These are phyloP conservation scores for Otolemur garnettii DNA, from an alignment of 2,113 vertebrate species.

Conservation along the genomic window DNA sequence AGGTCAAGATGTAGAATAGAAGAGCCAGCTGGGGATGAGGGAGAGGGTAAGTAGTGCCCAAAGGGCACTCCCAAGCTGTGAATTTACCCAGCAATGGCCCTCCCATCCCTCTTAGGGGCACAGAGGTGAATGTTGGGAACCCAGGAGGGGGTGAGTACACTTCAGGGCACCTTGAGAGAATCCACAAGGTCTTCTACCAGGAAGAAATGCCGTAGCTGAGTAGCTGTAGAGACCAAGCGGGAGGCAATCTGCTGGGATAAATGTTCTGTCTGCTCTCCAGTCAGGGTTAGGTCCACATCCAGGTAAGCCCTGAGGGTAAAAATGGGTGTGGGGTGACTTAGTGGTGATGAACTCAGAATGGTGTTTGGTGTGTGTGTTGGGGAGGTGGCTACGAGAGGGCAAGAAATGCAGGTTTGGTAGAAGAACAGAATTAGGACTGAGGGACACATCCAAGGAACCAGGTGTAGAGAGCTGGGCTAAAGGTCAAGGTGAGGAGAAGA, in stretches of 20 bases:
- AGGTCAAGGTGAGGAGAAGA: neutral
- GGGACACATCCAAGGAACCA: neutral
- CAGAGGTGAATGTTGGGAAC: neutral
- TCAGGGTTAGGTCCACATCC: constrained; percentile 90
- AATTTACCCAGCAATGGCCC: neutral
- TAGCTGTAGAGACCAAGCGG: constrained; percentile 81
- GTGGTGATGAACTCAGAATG: neutral
- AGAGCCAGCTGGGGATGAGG: constrained; percentile 88
- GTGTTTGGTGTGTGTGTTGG: neutral
- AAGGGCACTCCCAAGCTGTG: neutral
- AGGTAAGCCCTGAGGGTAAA: constrained; percentile 88
- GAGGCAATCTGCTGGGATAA: constrained; percentile 87
- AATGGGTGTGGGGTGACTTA: neutral
- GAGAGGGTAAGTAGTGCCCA: constrained; percentile 37
- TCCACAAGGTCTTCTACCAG: constrained; percentile 92
- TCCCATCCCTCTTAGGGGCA: neutral
- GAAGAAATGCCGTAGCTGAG: constrained; percentile 90
- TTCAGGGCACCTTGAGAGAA: constrained; percentile 92
- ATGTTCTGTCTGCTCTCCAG: constrained; percentile 89
- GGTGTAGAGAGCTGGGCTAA: neutral
- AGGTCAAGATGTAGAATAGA: constrained; percentile 94
- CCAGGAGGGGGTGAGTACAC: neutral
- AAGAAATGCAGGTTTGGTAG: neutral
- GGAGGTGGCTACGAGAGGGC: neutral
- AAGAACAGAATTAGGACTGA: neutral